Base-by-base conservation (phyloP, 2,888 invertebrate genomes). In the Tachina fera region DNA sequence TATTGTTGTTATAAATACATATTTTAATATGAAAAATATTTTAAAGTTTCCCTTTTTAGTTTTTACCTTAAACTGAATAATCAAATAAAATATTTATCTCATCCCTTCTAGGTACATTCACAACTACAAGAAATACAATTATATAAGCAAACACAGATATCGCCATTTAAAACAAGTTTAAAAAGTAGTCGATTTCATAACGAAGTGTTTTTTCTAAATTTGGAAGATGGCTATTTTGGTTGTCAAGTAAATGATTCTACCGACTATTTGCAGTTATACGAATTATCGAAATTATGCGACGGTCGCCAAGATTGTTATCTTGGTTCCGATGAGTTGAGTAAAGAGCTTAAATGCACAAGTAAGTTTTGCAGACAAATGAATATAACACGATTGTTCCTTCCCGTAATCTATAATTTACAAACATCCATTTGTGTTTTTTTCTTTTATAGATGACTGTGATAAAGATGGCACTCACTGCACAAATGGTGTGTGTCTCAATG, bases 201-300 rank as follows among this genome's bases (percentile, higher is more conserved):
- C 94, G 98, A 98, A 95, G 96, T 98, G 93, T 98, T 98, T 95
- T 97, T 98, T 95, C 95, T 98, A 93, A 98, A 98, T 94, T 95
- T 98, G 94, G 98, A 98, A 95, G 98, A 98, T 95, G 98, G 98
- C 93, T 98, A 97, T 94, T 98, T 98, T 94, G 98, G 98, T 92
- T 98, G 98, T 94, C 98, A 98, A 95, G 97, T 98, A 91, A 98
- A 98, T 95, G 97, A 97, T 94, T 98, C 98, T 91, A 97, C 97
- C 92, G 97, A 98, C 94, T 96, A 98, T 93, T 95, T 98, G 93
- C 98, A 98, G 95, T 94, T 98, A 93, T 97, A 97, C 94, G 97
- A 98, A 95, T 94, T 98, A 93, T 98, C 98, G 89, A 97, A 97
- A 95, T 95, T 98, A 92, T 98, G 98, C 94, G 98, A 98, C 94